A percentile compares a stretch with the other conserved stretches of the same genome.
Conservation (phyloP, 1,140 invertebrate genomes). For the Psix sp. region DNA sequence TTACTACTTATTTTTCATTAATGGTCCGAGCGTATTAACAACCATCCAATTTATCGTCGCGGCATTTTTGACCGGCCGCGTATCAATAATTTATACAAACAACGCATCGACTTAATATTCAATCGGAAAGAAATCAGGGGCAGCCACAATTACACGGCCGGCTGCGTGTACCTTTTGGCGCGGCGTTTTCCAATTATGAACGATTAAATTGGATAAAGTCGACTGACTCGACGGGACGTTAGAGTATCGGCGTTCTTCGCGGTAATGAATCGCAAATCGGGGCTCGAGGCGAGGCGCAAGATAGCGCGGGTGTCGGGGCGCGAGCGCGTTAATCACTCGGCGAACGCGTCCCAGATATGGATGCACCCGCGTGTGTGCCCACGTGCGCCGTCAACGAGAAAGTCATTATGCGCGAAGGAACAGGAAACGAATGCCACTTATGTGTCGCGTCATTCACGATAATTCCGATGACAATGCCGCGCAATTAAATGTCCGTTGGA, state of each 20-base stretch:
- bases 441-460: constrained; percentile 28
- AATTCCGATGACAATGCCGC: constrained; percentile 29
- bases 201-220: constrained; percentile 40
- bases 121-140: constrained; percentile 23
- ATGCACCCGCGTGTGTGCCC: too few relatives aligned
- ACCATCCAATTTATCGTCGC: constrained; percentile 31
- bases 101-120: constrained; percentile 26
- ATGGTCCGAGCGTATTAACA: constrained; percentile 22
- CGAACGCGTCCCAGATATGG: too few relatives aligned
- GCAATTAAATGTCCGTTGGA: constrained; percentile 34
- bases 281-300: too few relatives aligned
- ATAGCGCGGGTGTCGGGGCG: too few relatives aligned
- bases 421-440: constrained; percentile 15
- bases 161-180: constrained; percentile 27
- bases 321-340: too few relatives aligned
- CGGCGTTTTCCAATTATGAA: constrained; percentile 38
- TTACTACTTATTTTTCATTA: constrained; percentile 44
- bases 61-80: constrained; percentile 19
- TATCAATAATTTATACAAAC: constrained; percentile 45
- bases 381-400: too few relatives aligned
- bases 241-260: too few relatives aligned
- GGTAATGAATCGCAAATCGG: not conserved
- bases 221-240: constrained; percentile 29
- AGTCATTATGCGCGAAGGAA: constrained; percentile 32
- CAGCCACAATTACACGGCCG: constrained; percentile 34